Base-by-base conservation (phyloP, 92 coral and sea anemone species). In the Diadumene lineata region DNA sequence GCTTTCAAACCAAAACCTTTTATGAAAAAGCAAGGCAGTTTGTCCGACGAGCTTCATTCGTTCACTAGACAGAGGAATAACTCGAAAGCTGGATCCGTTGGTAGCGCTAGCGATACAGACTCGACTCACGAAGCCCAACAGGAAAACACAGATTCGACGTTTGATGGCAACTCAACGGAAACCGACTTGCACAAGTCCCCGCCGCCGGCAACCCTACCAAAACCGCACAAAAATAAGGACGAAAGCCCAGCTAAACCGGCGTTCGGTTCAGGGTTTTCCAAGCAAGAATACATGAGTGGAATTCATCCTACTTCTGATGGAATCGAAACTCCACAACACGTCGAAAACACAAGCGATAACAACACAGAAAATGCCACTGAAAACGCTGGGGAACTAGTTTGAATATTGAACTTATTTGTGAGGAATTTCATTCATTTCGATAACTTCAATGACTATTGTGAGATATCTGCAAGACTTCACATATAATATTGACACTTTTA, bases 1-100 rank as follows among this genome's bases (percentile, higher is more conserved):
- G 75, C 82, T 0, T 66, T 78, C 58, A 78, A 78, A 31, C 82
- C 82, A 30, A 67, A 69, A 55, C 82, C 82, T 1, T 78, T 78
- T 53, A 78, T 53, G 58, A 53, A 68, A 46, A 55, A 55, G 31
- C 72, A 66, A 30, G 24, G 63, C 3, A 64, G 70, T 33, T 34
- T 56, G 28, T 50, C 75, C 0, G 64, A 55, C 33, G 75, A 67
- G n/a, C 9, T 25, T 16, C 62, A 66, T 7, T 31, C 34, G 69
- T 34, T 26, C n/a, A 43, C 70, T 19, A 24, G 65, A 64, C 72
- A 24, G 18, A 65, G 64, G 11, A 25, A 43, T 22, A 66, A 60
- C 38, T 68, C 82, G 34, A 68, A 68, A 23, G 16, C 76, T 19
- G 82, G 70, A 4, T 78, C 82, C 11, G 43, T 60, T 57, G 81